Conservation (phyloP, 2,888 invertebrate genomes). For the Drosophila fungiperda region DNA sequence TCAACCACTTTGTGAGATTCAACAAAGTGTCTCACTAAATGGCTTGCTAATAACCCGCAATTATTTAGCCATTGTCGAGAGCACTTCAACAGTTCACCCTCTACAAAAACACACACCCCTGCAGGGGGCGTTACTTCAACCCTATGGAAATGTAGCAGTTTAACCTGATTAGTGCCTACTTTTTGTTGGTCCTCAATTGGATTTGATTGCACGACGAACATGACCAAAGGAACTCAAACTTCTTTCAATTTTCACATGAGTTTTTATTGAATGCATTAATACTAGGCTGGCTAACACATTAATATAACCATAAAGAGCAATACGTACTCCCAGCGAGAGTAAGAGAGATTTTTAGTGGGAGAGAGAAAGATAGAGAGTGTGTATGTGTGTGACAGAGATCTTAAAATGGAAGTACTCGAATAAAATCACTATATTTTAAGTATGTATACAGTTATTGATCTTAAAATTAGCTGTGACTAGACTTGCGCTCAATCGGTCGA, state of each 20-base stretch:
- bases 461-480: conserved; percentile 58
- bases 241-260: conserved; percentile 37
- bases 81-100: conserved; percentile 42
- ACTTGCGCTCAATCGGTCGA: conserved; percentile 40
- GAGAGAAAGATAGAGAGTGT: not conserved
- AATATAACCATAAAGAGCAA: conserved; percentile 30
- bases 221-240: conserved; percentile 12
- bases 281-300: conserved; percentile 57
- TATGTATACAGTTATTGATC: conserved; percentile 23
- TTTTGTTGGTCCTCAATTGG: conserved; percentile 66
- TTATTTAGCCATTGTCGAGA: conserved; percentile 67
- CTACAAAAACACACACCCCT: conserved; percentile 12
- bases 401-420: conserved; percentile 64
- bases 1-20: conserved; percentile 24
- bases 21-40: conserved; percentile 64
- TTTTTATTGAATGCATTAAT: conserved; percentile 67
- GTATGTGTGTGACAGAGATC: conserved; percentile 11
- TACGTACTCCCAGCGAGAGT: not conserved
- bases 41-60: conserved; percentile 73
- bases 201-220: conserved; percentile 60
- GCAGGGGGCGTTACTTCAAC: conserved; percentile 44
- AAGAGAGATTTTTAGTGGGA: not conserved
- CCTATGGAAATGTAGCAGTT: conserved; percentile 57
- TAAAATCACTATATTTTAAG: conserved; percentile 57
- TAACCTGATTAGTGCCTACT: conserved; percentile 67